Percentiles rank a stretch among this genome's conserved stretches.
These are phyloP conservation scores for Phoeniculus purpureus DNA, from an alignment of 2,797 vertebrate species.

Conservation along the genomic window DNA sequence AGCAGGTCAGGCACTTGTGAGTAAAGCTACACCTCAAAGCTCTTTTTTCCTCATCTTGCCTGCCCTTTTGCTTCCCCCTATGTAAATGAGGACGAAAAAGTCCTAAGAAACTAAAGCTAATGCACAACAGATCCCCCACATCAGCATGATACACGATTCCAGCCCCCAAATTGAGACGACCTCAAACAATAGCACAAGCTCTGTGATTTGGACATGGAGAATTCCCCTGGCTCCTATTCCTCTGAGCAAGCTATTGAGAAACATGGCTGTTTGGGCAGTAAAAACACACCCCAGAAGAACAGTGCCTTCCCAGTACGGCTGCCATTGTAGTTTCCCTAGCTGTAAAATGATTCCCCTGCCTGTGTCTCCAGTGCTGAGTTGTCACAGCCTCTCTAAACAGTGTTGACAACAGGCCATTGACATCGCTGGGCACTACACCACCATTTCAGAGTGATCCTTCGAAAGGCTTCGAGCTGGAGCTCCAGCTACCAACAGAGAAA, in stretches of 20 bases:
- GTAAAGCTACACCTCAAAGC: neutral
- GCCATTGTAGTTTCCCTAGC: constrained; percentile 15
- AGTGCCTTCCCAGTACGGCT: constrained; percentile 33
- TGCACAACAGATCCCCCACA: constrained; percentile 48
- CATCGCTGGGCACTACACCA: neutral
- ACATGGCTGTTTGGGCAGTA: constrained; percentile 47
- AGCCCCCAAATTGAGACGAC: constrained; percentile 23
- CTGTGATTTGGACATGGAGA: constrained; percentile 44
- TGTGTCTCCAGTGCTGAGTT: neutral
- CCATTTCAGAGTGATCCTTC: neutral
- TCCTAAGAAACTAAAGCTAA: constrained; percentile 37
- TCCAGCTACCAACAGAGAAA: neutral
- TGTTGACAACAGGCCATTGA: constrained; percentile 22
- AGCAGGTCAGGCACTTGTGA: neutral
- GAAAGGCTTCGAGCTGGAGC: neutral
- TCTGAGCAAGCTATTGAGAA: constrained; percentile 61
- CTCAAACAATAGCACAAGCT: constrained; percentile 55
- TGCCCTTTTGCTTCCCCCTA: constrained; percentile 10
- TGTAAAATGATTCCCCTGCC: neutral
- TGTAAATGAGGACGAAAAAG: constrained; percentile 43
- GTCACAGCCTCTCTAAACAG: constrained; percentile 10
- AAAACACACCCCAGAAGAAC: constrained; percentile 38
- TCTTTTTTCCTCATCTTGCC: neutral
- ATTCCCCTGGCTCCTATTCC: constrained; percentile 48
- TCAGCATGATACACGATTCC: constrained; percentile 32